These are phyloP conservation scores for Cacatua alba DNA, from an alignment of 2,113 vertebrate genomes.

Conservation along the genomic window DNA sequence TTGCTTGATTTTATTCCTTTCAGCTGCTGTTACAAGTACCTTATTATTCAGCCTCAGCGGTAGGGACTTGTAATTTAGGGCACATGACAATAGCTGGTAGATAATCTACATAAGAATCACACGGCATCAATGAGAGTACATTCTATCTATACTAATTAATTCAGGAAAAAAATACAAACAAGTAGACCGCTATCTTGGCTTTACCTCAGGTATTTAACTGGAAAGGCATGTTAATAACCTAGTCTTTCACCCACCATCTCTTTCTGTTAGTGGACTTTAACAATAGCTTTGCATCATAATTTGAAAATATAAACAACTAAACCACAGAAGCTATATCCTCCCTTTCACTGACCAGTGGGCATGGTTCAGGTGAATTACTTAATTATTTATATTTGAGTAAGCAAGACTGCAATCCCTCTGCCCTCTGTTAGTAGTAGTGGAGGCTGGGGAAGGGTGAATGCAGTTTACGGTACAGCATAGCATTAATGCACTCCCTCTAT, in stretches of 20 bases:
- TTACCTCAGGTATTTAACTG: neutral
- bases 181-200: neutral
- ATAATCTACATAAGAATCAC: neutral
- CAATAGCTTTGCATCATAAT: neutral
- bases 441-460: neutral
- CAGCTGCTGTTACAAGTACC: neutral
- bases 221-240: neutral
- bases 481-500: neutral
- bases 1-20: constrained; percentile 10
- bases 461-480: neutral
- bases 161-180: neutral
- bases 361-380: neutral
- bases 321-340: neutral
- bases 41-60: neutral
- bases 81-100: neutral
- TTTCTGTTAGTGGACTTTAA: neutral
- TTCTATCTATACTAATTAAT: neutral
- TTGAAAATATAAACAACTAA: neutral
- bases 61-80: neutral
- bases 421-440: neutral
- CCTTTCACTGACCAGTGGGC: neutral
- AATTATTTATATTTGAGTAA: neutral
- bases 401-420: neutral
- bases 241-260: neutral
- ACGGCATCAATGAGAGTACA: neutral